phyloP scores from a whole-genome alignment of 2,797 vertebrate species.

The Orientallactaga sibirica region DNA sequence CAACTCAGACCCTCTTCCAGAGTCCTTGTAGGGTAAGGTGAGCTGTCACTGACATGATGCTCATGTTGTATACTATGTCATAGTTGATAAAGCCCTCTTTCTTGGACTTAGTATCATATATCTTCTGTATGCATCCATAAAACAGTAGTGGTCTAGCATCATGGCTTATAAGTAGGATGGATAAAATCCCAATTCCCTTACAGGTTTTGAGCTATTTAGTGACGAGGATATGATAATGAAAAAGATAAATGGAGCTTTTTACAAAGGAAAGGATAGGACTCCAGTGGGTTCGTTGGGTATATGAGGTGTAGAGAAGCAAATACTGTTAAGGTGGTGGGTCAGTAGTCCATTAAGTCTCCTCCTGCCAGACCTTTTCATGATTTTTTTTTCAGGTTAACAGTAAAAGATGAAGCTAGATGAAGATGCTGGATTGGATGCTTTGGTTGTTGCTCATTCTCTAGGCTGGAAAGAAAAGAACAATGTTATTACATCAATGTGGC shows the following conservation, averaged over 20 bases:
- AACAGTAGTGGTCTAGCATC: constrained; percentile 34
- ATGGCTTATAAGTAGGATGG: constrained; percentile 1
- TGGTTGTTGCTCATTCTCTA: not conserved
- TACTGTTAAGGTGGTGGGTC: not conserved
- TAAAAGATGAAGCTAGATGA: constrained; percentile 31
- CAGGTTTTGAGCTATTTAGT: constrained; percentile 33
- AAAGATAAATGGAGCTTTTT: constrained; percentile 11
- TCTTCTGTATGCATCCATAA: constrained; percentile 26
- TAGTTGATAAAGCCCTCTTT: not conserved
- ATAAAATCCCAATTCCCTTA: not conserved
- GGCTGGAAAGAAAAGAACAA: not conserved
- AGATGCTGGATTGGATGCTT: constrained; percentile 22
- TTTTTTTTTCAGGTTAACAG: constrained; percentile 33
- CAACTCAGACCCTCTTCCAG: not conserved
- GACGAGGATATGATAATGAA: not conserved
- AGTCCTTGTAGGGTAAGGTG: not conserved
- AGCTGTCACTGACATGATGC: not conserved
- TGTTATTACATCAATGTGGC: not conserved
- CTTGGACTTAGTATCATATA: not conserved
- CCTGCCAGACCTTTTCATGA: not conserved
- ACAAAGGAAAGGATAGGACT: not conserved
- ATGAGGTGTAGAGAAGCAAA: not conserved
- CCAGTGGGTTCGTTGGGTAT: not conserved
- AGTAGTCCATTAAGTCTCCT: not conserved
- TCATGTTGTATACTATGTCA: constrained; percentile 15